Evolutionary conservation across 2,797 vertebrate genomes (phyloP).

Genomic region (Eulemur albifrons): DNA sequence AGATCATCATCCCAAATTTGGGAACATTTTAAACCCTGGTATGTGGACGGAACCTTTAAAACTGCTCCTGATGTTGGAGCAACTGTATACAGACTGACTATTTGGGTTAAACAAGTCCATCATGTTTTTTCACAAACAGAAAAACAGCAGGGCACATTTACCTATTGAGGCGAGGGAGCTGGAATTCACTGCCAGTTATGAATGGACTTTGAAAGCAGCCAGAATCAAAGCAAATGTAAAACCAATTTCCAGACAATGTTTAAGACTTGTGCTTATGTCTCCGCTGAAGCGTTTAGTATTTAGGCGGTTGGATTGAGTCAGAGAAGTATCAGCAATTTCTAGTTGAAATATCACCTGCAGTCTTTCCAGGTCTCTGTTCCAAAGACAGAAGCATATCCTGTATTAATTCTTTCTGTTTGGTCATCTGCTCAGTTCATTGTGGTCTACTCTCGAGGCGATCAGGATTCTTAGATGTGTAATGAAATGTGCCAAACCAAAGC

Average conservation of each 20-base stretch:
- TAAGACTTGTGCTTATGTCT: not conserved
- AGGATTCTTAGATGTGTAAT: not conserved
- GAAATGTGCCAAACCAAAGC: not conserved
- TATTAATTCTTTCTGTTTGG: not conserved
- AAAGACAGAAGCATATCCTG: not conserved
- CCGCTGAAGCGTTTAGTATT: not conserved
- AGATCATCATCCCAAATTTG: not conserved
- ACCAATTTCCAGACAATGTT: not conserved
- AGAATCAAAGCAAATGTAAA: not conserved
- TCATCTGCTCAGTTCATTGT: not conserved
- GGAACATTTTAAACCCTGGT: not conserved
- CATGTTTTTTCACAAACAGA: not conserved
- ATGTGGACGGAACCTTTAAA: not conserved
- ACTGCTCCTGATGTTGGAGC: not conserved
- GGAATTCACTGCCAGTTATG: not conserved
- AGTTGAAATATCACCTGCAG: not conserved
- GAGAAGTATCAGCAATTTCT: not conserved
- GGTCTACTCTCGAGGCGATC: not conserved
- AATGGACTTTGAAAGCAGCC: constrained; percentile 20
- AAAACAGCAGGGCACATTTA: not conserved
- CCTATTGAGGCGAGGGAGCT: not conserved
- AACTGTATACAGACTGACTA: accelerated
- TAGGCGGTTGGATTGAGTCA: not conserved
- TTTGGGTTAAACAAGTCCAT: not conserved
- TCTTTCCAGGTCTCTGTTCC: not conserved